These are phyloP conservation scores for Macaria liturata DNA, from an alignment of 2,888 invertebrate genomes.

Conservation along the genomic window DNA sequence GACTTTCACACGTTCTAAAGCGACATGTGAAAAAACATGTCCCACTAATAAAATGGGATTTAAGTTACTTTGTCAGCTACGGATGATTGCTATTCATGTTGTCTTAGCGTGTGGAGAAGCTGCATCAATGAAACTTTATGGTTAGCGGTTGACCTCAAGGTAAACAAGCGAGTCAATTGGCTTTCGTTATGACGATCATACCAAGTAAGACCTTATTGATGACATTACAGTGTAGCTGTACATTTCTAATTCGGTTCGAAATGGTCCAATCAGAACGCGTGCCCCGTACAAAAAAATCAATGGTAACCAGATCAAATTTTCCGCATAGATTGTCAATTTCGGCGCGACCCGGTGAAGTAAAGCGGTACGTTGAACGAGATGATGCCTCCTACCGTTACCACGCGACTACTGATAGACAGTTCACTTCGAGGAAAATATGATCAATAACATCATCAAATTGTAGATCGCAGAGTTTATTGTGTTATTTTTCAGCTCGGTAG, in stretches of 20 bases:
- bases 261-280: constrained; percentile 22
- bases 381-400: constrained; percentile 26
- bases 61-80: constrained; percentile 7
- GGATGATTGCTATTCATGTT: constrained; percentile 12
- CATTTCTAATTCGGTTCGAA: constrained; percentile 25
- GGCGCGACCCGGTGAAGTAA: constrained; percentile 17
- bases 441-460: constrained; percentile 21
- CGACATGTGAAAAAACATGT: constrained; percentile 18
- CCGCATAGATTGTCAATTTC: constrained; percentile 32
- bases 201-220: constrained; percentile 7
- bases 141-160: constrained; percentile 7
- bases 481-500: constrained; percentile 14
- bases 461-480: constrained; percentile 16
- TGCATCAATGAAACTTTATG: constrained; percentile 5
- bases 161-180: neutral
- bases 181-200: constrained; percentile 1
- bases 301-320: constrained; percentile 34
- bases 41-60: constrained; percentile 14
- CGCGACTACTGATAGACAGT: constrained; percentile 21
- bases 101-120: constrained; percentile 1
- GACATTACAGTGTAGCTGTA: constrained; percentile 15
- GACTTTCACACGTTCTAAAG: constrained; percentile 22
- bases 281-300: constrained; percentile 28
- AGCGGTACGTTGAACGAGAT: constrained; percentile 15
- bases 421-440: constrained; percentile 20